Percentiles rank a stretch among this genome's conserved stretches.
phyloP scores from a whole-genome alignment of 2,113 vertebrate genomes.

The Nibea albiflora region DNA sequence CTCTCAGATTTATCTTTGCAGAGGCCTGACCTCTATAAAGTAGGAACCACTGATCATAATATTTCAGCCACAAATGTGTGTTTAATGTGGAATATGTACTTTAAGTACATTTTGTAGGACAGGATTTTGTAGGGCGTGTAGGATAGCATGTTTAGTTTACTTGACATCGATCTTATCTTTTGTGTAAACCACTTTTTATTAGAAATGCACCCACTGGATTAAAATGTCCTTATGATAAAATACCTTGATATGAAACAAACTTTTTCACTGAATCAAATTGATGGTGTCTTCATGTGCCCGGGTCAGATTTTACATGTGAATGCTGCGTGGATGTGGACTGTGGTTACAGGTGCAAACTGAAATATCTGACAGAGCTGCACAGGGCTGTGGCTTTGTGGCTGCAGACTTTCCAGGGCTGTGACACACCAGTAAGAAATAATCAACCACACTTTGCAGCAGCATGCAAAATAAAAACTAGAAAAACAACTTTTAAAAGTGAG shows the following conservation, averaged over 20 bases:
- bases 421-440: background rate
- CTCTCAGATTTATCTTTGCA: background rate
- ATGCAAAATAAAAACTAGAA: background rate
- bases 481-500: background rate
- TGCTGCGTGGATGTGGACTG: constrained; percentile 11
- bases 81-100: no score
- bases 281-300: background rate
- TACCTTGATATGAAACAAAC: background rate
- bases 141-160: background rate
- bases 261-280: background rate
- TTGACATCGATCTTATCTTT: background rate
- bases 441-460: background rate
- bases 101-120: no score
- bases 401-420: constrained; percentile 9
- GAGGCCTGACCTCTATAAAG: background rate
- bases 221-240: background rate
- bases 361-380: background rate
- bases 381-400: constrained; percentile 28
- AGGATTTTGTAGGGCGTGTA: no score
- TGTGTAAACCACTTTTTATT: background rate
- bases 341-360: constrained; percentile 40
- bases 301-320: constrained; percentile 7
- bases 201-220: background rate
- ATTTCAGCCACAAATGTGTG: no score
- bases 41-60: no score